These are phyloP conservation scores for Crenuchus spilurus DNA, from an alignment of 2,797 vertebrate genomes.

Conservation along the genomic window DNA sequence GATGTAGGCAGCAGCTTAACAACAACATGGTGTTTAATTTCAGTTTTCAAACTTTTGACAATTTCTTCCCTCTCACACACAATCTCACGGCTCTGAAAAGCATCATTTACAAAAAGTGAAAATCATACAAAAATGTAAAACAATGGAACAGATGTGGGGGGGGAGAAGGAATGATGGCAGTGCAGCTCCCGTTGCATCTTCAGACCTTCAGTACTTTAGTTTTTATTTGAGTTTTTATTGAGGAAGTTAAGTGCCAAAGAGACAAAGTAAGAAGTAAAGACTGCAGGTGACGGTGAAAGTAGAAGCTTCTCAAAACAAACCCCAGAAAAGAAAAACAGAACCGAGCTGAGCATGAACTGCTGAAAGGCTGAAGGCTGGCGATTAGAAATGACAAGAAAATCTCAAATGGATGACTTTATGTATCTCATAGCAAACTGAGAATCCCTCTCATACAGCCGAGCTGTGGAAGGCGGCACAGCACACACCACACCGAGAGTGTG, in stretches of 20 bases:
- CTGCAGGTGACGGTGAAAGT: neutral
- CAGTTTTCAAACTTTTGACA: conserved; percentile 25
- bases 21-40: conserved; percentile 46
- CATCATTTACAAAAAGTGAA: conserved; percentile 61
- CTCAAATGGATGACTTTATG: conserved; percentile 29
- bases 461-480: conserved; percentile 12
- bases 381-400: conserved; percentile 45
- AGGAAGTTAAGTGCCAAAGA: conserved; percentile 16
- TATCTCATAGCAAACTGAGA: neutral
- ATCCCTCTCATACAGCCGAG: neutral
- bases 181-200: conserved; percentile 43
- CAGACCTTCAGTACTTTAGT: conserved; percentile 61
- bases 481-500: conserved; percentile 18
- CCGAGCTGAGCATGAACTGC: neutral
- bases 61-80: conserved; percentile 58
- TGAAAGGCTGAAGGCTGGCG: neutral
- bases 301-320: neutral
- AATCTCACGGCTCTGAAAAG: conserved; percentile 65
- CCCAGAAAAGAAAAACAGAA: neutral
- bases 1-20: conserved; percentile 16
- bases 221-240: conserved; percentile 22
- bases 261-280: neutral
- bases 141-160: conserved; percentile 44
- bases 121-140: conserved; percentile 66
- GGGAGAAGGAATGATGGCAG: conserved; percentile 19